Conservation (phyloP, 2,797 vertebrate genomes). For the Lemur catta region DNA sequence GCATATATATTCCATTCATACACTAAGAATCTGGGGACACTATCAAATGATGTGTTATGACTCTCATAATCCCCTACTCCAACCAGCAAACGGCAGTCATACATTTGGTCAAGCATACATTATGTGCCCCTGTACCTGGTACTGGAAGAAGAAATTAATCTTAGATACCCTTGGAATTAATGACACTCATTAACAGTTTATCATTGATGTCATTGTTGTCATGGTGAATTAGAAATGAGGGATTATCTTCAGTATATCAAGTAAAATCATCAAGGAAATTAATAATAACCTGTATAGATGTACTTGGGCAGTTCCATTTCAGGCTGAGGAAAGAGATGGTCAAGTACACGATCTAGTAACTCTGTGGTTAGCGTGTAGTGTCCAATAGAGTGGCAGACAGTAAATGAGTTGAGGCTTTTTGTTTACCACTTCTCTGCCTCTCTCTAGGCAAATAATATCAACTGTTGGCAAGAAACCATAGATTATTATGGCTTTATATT, state of each 20-base stretch:
- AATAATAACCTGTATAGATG: not conserved
- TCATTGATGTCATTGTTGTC: no score
- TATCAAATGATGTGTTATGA: not conserved
- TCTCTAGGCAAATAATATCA: not conserved
- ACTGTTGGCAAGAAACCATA: not conserved
- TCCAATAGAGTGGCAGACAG: not conserved
- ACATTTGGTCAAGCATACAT: not conserved
- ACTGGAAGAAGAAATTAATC: not conserved
- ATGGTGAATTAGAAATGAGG: not conserved
- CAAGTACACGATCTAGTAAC: not conserved
- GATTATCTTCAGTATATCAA: not conserved
- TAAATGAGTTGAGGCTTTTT: not conserved
- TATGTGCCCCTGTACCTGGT: not conserved
- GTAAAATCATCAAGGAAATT: not conserved
- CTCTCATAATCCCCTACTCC: not conserved
- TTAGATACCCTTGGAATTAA: not conserved
- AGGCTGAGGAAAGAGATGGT: not conserved
- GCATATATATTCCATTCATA: accelerated
- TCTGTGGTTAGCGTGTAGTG: accelerated
- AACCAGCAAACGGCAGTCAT: not conserved
- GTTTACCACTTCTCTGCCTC: not conserved
- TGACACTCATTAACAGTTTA: not conserved
- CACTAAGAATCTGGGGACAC: no score
- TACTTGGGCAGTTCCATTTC: not conserved
- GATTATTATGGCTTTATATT: not conserved